These are phyloP conservation scores for Dromius quadrimaculatus DNA, from an alignment of 2,888 invertebrate genomes.

Conservation along the genomic window DNA sequence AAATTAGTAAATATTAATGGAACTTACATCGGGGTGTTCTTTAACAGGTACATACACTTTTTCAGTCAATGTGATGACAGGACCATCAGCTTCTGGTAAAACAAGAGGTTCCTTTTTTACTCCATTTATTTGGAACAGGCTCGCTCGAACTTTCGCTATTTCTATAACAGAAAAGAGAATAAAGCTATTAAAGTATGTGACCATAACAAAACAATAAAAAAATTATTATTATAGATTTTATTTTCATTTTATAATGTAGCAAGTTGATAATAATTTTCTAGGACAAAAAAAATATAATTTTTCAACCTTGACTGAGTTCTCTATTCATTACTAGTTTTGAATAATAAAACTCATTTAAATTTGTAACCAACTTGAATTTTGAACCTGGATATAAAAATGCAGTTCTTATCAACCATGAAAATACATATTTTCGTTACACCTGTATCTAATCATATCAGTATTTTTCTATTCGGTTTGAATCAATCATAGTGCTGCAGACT, in stretches of 20 bases:
- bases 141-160: conserved; percentile 97
- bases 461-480: too few species aligned
- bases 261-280: neutral
- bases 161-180: conserved; percentile 75
- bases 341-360: neutral
- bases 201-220: neutral
- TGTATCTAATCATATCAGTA: too few species aligned
- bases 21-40: conserved; percentile 99
- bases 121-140: conserved; percentile 99
- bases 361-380: too few species aligned
- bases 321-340: neutral
- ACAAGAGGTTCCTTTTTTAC: conserved; percentile 93
- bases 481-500: too few species aligned
- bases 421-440: too few species aligned
- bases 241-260: neutral
- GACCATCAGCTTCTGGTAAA: conserved; percentile 91
- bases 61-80: conserved; percentile 93
- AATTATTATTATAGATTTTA: neutral
- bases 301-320: neutral
- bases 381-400: too few species aligned
- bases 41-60: conserved; percentile 99
- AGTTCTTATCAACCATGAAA: too few species aligned
- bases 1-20: conserved; percentile 51
- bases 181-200: neutral
- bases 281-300: conserved; percentile 7